Percentiles rank a stretch among this genome's conserved stretches.
These are phyloP conservation scores for Agelaius phoeniceus DNA, from an alignment of 2,113 vertebrate species.

Conservation along the genomic window DNA sequence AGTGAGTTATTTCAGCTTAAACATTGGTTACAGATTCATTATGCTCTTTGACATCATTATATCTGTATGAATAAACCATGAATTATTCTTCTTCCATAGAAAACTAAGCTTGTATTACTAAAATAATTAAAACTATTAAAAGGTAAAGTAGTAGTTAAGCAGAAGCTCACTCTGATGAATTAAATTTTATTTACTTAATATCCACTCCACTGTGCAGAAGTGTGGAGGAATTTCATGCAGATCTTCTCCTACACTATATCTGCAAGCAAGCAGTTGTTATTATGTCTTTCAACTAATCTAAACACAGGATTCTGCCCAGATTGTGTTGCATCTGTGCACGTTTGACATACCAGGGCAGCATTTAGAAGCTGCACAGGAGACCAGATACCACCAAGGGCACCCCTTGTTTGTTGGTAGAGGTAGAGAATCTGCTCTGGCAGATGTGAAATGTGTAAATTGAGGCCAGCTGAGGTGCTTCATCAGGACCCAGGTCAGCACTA, in stretches of 20 bases:
- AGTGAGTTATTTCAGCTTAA: background rate
- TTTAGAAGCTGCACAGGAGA: background rate
- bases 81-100: background rate
- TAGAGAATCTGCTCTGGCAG: background rate
- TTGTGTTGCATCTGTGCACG: background rate
- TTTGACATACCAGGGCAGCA: background rate
- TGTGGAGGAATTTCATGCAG: background rate
- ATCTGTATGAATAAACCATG: background rate
- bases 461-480: background rate
- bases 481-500: background rate
- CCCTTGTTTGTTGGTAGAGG: background rate
- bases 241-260: background rate
- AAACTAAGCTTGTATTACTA: background rate
- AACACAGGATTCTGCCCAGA: background rate
- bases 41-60: background rate
- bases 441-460: fast-evolving
- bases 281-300: background rate
- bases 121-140: background rate
- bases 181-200: background rate
- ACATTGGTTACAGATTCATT: background rate
- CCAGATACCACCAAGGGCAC: background rate
- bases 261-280: background rate
- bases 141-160: background rate
- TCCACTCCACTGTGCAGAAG: background rate
- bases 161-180: background rate